Evolutionary conservation across 2,113 vertebrate species (phyloP).

Genomic region (Urocitellus parryii): DNA sequence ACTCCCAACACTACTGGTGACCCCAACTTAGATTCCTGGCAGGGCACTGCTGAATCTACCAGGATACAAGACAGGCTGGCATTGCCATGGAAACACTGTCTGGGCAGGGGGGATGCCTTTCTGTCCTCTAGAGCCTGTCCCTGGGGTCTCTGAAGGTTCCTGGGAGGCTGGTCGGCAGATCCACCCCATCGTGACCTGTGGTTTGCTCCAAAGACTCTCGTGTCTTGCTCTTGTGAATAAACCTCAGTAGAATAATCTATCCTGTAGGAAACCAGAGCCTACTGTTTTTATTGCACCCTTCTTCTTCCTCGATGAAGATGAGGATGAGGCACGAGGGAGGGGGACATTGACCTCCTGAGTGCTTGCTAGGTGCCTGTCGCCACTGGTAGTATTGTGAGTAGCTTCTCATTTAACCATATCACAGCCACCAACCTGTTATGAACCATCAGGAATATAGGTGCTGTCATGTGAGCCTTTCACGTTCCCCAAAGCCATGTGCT

Average conservation of each 20-base stretch:
- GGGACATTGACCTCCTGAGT: neutral
- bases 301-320: too few species aligned
- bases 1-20: neutral
- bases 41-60: too few species aligned
- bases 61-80: rapidly evolving
- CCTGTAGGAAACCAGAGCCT: too few species aligned
- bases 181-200: too few species aligned
- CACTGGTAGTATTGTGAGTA: neutral
- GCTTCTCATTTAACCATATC: neutral
- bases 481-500: neutral
- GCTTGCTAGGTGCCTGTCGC: neutral
- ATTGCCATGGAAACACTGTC: too few species aligned
- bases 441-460: neutral
- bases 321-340: neutral
- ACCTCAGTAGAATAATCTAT: rapidly evolving
- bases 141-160: too few species aligned
- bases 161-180: too few species aligned
- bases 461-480: neutral
- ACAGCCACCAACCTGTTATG: too few species aligned
- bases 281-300: neutral
- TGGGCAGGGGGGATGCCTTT: rapidly evolving
- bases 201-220: neutral
- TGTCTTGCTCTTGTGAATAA: too few species aligned
- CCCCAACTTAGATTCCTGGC: neutral
- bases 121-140: too few species aligned